Evolutionary conservation across 2,113 vertebrate genomes (phyloP), one percentile per base, ranked within the genome.

Genomic region (Ctenodactylus gundi): DNA sequence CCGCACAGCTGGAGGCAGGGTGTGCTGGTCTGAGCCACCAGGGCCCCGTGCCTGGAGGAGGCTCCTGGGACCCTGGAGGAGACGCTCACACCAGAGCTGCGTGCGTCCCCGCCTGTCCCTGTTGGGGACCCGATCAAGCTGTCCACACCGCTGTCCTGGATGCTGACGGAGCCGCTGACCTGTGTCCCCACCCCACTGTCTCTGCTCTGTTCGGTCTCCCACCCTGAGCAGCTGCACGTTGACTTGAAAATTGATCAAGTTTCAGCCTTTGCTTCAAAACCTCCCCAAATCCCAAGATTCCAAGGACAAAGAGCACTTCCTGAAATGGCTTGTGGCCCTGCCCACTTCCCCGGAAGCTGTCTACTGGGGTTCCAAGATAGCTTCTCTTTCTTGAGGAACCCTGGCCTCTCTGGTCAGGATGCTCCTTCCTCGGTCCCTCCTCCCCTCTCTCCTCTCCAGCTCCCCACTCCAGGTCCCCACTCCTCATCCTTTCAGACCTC

Each of bases 91-190:
- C n/a, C n/a, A n/a, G n/a, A n/a, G n/a, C n/a, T n/a, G n/a, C n/a
- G n/a, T n/a, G n/a, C n/a, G n/a, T n/a, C n/a, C n/a, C n/a, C n/a
- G n/a, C n/a, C n/a, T n/a, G n/a, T n/a, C n/a, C 46, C 29, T 29
- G 17, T 53, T 0, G 0, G 20, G 25, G 2, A 1, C 6, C 41
- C 1, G 3, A 8, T 23, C 1, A 21, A 29, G 7, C 18, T 7
- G 6, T 18, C 1, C 0, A 17, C 39, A 1, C 8, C n/a, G 51
- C 23, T 31, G 20, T 57, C 21, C 72, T 13, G 13, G 53, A 27
- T 0, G 0, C 39, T n/a, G n/a, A n/a, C n/a, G n/a, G n/a, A n/a
- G n/a, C n/a, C n/a, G n/a, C n/a, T 5, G 21, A 13, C 8, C 0
- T 1, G 4, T 0, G 6, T 58, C 65, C 25, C 31, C 23, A 10